Conservation (phyloP, 2,797 vertebrate genomes). For the Mallotus villosus region DNA sequence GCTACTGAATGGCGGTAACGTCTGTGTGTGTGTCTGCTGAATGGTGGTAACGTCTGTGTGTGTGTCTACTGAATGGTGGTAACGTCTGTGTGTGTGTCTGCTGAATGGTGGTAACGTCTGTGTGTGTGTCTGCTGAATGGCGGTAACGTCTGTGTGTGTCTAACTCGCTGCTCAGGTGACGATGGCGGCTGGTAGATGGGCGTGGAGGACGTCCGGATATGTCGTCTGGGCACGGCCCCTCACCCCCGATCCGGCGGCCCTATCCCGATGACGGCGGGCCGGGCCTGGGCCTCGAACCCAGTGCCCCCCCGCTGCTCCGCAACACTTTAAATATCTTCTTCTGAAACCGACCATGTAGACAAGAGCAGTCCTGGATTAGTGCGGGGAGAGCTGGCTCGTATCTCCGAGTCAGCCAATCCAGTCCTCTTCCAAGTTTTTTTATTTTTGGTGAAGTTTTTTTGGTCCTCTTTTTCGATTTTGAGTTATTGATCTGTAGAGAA, state of each 20-base stretch:
- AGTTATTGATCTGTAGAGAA: constrained; percentile 20
- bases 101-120: not conserved
- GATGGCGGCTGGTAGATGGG: constrained; percentile 36
- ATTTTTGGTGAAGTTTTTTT: constrained; percentile 19
- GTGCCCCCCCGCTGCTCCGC: constrained; percentile 22
- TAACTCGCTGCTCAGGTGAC: constrained; percentile 27
- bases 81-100: not conserved
- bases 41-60: too few relatives aligned
- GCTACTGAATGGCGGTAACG: constrained; percentile 2
- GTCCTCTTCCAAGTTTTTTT: constrained; percentile 37
- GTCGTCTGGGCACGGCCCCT: constrained; percentile 26
- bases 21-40: not conserved
- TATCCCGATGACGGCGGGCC: constrained; percentile 23
- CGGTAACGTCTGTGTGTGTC: not conserved
- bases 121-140: too few relatives aligned
- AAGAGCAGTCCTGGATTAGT: constrained; percentile 43
- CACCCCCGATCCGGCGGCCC: constrained; percentile 23
- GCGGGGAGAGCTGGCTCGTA: constrained; percentile 28
- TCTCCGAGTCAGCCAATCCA: constrained; percentile 21
- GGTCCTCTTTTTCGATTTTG: constrained; percentile 15
- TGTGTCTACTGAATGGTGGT: too few relatives aligned
- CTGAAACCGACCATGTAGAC: constrained; percentile 39
- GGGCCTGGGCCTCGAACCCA: constrained; percentile 22
- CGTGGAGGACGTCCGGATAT: constrained; percentile 15
- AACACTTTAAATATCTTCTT: constrained; percentile 24